phyloP scores from a whole-genome alignment of 2,888 invertebrate genomes.

The Hipparchia semele region DNA sequence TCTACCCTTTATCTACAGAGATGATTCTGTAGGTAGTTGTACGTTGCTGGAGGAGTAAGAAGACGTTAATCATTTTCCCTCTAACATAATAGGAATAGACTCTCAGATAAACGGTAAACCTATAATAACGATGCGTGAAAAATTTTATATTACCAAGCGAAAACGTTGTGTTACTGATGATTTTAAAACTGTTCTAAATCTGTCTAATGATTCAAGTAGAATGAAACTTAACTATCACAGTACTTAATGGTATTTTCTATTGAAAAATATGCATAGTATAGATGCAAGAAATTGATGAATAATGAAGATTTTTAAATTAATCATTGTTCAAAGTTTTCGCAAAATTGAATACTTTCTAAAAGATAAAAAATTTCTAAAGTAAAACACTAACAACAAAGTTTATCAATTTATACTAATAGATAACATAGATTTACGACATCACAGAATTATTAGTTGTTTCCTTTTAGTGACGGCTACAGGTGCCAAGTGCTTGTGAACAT shows the following conservation, averaged over 20 bases:
- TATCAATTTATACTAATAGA: conserved; percentile 22
- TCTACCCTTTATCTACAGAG: too few relatives aligned
- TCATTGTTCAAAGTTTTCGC: not conserved
- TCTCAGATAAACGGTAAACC: too few relatives aligned
- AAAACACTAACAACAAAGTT: conserved; percentile 12
- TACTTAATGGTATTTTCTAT: not conserved
- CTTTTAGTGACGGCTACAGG: conserved; percentile 69
- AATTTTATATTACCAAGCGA: conserved; percentile 2
- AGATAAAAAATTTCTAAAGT: too few relatives aligned
- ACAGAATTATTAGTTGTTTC: conserved; percentile 66
- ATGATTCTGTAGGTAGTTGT: too few relatives aligned
- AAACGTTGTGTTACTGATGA: not conserved
- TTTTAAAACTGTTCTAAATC: not conserved
- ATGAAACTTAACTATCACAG: not conserved
- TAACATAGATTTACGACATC: conserved; percentile 39
- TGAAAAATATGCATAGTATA: not conserved
- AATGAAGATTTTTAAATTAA: not conserved
- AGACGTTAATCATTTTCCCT: too few relatives aligned
- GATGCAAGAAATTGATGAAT: not conserved
- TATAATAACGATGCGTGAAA: conserved; percentile 3
- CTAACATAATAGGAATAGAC: too few relatives aligned
- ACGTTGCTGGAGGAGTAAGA: too few relatives aligned
- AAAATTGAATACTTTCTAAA: not conserved
- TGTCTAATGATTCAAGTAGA: not conserved
- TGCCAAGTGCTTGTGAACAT: conserved; percentile 65